These are phyloP conservation scores for Dryoscopus gambensis DNA, from an alignment of 2,113 vertebrate genomes.

Conservation along the genomic window DNA sequence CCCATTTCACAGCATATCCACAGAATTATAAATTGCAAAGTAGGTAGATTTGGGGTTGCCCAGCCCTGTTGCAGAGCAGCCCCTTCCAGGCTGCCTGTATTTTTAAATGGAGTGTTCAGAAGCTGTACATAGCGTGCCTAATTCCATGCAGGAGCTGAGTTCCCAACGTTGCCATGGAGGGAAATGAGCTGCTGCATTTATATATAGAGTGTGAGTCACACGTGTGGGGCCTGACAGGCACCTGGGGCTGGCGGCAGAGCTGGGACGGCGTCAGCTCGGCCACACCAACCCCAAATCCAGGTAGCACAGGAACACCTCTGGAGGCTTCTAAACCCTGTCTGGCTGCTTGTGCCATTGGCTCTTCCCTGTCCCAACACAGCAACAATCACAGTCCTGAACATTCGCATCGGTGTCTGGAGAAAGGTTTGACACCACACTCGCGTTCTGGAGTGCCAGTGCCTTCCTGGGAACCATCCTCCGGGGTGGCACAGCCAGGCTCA, in stretches of 20 bases:
- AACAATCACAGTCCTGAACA: background rate
- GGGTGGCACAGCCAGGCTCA: background rate
- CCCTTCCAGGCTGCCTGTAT: background rate
- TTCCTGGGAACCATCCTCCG: fast-evolving
- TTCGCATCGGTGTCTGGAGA: fast-evolving
- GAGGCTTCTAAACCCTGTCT: too few species aligned
- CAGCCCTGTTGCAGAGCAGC: background rate
- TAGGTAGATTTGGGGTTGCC: background rate
- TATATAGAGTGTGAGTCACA: background rate
- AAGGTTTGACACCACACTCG: fast-evolving
- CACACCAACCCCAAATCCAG: background rate
- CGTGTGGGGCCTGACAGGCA: background rate
- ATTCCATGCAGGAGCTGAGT: background rate
- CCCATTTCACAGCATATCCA: background rate
- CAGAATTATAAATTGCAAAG: background rate
- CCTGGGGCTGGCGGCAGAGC: background rate
- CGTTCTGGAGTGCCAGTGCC: fast-evolving
- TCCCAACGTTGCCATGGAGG: constrained; percentile 19
- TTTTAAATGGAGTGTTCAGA: background rate
- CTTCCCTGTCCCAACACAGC: background rate
- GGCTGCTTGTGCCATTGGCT: background rate
- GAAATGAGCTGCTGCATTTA: background rate
- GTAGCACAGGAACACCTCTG: background rate
- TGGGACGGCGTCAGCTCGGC: background rate
- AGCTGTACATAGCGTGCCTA: background rate